Conservation (phyloP, 1,140 invertebrate species). For the Temnothorax longispinosus region DNA sequence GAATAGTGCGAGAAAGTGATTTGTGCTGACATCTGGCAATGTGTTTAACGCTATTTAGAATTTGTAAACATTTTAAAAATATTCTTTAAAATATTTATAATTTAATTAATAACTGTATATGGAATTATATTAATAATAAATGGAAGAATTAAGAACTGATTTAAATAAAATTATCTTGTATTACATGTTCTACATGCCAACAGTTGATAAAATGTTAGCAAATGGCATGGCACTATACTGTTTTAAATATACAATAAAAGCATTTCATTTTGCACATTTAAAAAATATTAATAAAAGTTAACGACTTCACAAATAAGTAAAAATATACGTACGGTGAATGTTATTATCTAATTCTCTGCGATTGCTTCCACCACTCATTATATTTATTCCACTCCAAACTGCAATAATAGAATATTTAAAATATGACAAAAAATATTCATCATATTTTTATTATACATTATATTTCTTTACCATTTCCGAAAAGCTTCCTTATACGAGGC, state of each 20-base stretch:
- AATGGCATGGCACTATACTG: background rate
- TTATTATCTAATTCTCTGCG: background rate
- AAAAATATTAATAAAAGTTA: background rate
- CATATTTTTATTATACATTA: background rate
- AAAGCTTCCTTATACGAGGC: background rate
- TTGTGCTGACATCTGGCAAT: conserved; percentile 31
- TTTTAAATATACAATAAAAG: conserved; percentile 16
- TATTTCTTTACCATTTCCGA: conserved; percentile 22
- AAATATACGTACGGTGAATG: conserved; percentile 1
- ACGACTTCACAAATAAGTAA: background rate
- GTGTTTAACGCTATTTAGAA: background rate
- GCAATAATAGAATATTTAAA: conserved; percentile 14
- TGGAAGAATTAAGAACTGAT: background rate
- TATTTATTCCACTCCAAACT: conserved; percentile 43
- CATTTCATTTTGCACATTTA: background rate
- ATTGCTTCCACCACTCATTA: background rate
- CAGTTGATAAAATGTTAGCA: conserved; percentile 25
- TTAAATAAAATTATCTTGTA: background rate
- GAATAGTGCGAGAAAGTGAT: background rate
- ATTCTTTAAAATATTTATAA: background rate
- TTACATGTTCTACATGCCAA: conserved; percentile 5
- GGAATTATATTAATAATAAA: background rate
- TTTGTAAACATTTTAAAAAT: background rate
- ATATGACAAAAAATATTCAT: background rate
- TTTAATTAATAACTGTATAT: conserved; percentile 4